phyloP scores from a whole-genome alignment of 92 coral and sea anemone genomes.

The Epizoanthus rinbou region DNA sequence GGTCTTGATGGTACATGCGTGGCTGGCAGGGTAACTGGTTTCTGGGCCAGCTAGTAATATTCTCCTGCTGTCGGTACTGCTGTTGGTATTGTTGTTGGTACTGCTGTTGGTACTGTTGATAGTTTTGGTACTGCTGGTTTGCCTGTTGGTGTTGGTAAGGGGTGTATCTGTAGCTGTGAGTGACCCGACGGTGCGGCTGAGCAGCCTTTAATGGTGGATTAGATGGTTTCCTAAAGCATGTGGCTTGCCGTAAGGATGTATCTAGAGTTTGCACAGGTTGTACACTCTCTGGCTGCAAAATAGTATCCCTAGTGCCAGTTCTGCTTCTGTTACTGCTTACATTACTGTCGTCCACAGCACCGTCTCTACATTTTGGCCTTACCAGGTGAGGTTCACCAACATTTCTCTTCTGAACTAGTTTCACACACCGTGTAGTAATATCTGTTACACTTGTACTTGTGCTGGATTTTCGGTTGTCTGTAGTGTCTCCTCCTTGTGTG shows the following conservation, averaged over 20 bases:
- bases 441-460: neutral
- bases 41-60: neutral
- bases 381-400: neutral
- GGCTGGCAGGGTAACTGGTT: neutral
- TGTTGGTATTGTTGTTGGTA: slow-evolving; percentile 10
- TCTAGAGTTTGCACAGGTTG: slow-evolving; percentile 23
- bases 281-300: neutral
- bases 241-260: neutral
- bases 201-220: neutral
- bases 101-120: neutral
- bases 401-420: no score
- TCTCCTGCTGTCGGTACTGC: neutral
- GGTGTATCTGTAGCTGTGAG: slow-evolving; percentile 14
- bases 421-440: neutral
- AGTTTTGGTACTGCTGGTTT: neutral
- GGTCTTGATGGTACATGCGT: neutral
- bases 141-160: slow-evolving; percentile 24
- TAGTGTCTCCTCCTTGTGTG: neutral
- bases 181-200: neutral
- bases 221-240: slow-evolving; percentile 12
- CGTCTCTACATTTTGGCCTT: neutral
- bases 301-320: neutral
- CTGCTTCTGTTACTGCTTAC: neutral
- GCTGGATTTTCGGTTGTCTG: neutral
- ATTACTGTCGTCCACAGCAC: neutral